phyloP scores from a whole-genome alignment of 2,888 invertebrate genomes.

The Zhuqinia jingwanae region DNA sequence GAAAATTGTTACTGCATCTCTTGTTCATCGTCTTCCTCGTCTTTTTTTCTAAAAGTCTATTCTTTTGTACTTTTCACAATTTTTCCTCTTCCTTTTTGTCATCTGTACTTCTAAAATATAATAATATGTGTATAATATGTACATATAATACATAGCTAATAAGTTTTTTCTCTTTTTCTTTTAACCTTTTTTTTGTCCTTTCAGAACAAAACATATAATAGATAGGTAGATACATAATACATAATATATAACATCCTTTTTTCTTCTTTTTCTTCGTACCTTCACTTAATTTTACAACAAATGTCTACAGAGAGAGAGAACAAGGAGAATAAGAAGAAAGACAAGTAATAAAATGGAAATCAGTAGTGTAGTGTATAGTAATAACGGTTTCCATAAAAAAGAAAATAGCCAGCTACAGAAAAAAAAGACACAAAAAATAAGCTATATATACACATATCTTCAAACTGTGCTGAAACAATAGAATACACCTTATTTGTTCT shows the following conservation, averaged over 20 bases:
- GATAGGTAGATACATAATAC: too few relatives aligned
- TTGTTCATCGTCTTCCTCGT: too few relatives aligned
- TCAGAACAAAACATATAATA: too few relatives aligned
- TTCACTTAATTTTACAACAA: conserved; percentile 4
- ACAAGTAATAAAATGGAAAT: conserved; percentile 30
- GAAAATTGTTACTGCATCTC: conserved; percentile 13
- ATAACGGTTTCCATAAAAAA: conserved; percentile 8
- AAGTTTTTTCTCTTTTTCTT: too few relatives aligned
- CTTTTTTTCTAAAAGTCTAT: too few relatives aligned
- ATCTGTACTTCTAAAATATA: neutral
- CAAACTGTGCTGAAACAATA: too few relatives aligned
- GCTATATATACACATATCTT: too few relatives aligned
- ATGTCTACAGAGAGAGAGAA: neutral
- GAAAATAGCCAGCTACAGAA: neutral
- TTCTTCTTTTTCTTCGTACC: too few relatives aligned
- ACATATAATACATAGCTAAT: too few relatives aligned
- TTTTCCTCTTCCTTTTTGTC: neutral
- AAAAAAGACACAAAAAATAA: neutral
- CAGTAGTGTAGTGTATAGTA: neutral
- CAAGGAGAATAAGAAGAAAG: neutral
- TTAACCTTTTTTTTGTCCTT: too few relatives aligned
- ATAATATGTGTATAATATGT: neutral
- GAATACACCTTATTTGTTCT: too few relatives aligned
- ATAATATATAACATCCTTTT: too few relatives aligned
- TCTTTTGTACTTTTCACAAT: neutral